A percentile compares a stretch with the other conserved stretches of the same genome.
Conservation (phyloP, 1,140 invertebrate genomes). For the Euwallacea fornicatus region DNA sequence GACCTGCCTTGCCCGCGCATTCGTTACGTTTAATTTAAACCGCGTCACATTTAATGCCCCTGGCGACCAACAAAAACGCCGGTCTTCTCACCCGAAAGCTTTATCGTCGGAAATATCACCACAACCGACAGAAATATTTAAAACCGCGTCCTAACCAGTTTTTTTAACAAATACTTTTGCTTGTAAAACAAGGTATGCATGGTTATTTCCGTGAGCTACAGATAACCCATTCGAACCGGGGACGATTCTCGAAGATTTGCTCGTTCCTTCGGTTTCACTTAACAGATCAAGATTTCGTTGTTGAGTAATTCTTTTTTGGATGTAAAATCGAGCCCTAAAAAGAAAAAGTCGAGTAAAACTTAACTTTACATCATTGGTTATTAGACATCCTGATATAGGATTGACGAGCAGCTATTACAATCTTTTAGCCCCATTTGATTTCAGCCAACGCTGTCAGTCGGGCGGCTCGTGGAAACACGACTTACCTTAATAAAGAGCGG, state of each 20-base stretch:
- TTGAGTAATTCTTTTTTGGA: too few relatives aligned
- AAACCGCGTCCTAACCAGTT: slow-evolving; percentile 24
- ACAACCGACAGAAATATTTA: slow-evolving; percentile 28
- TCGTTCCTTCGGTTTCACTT: neutral
- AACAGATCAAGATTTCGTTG: too few relatives aligned
- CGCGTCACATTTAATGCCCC: slow-evolving; percentile 24
- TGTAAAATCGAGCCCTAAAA: too few relatives aligned
- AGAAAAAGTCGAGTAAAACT: too few relatives aligned
- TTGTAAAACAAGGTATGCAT: slow-evolving; percentile 24
- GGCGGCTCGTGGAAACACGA: too few relatives aligned
- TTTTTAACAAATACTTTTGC: slow-evolving; percentile 30
- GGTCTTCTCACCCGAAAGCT: slow-evolving; percentile 29
- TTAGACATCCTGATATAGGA: too few relatives aligned
- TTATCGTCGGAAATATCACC: slow-evolving; percentile 31
- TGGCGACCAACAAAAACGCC: slow-evolving; percentile 24
- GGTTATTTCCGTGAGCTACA: slow-evolving; percentile 11
- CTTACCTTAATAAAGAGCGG: too few relatives aligned
- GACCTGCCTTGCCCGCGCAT: neutral
- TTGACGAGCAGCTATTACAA: too few relatives aligned
- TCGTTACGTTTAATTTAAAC: slow-evolving; percentile 32
- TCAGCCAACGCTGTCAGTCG: too few relatives aligned
- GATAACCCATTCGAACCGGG: slow-evolving; percentile 14
- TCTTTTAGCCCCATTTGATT: too few relatives aligned
- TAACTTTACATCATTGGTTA: too few relatives aligned
- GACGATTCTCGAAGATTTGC: neutral